Base-by-base conservation (phyloP, 1,140 invertebrate species). In the Scaptomyza montana region DNA sequence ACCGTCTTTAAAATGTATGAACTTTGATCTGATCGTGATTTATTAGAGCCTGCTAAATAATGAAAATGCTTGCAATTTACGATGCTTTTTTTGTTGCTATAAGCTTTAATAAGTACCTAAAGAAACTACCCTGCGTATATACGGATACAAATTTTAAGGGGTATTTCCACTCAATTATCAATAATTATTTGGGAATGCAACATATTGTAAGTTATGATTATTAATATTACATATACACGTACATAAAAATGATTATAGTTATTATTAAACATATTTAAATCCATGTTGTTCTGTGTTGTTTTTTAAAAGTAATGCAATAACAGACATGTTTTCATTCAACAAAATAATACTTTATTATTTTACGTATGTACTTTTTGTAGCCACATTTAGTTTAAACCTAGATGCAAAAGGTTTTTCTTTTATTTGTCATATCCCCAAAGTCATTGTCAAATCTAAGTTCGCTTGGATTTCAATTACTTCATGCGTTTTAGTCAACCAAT, bases 191-290 rank as follows among this genome's bases (percentile, higher is more conserved):
- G 53, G 62, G 28, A 57, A 57, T 65, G 25, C 53, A 49, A 9
- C 51, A 51, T 57, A 71, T 66, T 71, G 68, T 71, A 65, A 71
- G 53, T 65, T 71, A 72, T 71, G 54, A 47, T 49, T 55, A 57
- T 67, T 41, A 47, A 33, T 39, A 65, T 36, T 43, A 51, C 3
- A 30, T 57, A 49, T 5, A 49, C 46, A 51, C 16, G 12, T 43
- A 43, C 39, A 45, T n/a, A 41, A 53, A 47, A 51, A 66, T n/a
- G 61, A 65, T 51, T 45, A 65, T 57, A 71, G 67, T 70, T 56
- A 64, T 69, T 55, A 56, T 57, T 49, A 54, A 62, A 60, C 9
- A 16, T 36, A 71, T 71, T 57, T 55, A 64, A 70, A 69, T 9
- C 45, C 45, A 49, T 50, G 8, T 36, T 41, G 16, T 16, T 50